These are phyloP conservation scores for Botrylloides violaceus DNA, from an alignment of 23 tunicate species.

Conservation along the genomic window DNA sequence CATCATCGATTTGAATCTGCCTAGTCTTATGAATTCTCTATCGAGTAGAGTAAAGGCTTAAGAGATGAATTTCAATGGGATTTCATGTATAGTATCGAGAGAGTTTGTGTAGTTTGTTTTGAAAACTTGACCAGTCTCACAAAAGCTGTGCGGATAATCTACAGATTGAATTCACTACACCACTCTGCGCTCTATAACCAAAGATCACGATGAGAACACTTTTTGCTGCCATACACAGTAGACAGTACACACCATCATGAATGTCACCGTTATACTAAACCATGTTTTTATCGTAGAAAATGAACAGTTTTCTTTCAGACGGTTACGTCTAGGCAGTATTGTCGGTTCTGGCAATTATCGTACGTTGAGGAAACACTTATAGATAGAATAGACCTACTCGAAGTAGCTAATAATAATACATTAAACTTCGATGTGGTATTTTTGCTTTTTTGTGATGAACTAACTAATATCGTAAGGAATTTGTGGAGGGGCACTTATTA, in stretches of 20 bases:
- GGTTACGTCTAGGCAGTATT: too few species aligned
- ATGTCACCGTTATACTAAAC: too few species aligned
- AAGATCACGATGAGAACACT: not conserved
- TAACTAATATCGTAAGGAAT: not conserved
- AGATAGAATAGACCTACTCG: not conserved
- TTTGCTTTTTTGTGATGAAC: not conserved
- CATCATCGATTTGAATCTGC: not conserved
- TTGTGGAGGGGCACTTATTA: not conserved
- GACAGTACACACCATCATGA: too few species aligned
- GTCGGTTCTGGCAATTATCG: not conserved
- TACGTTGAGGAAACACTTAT: not conserved
- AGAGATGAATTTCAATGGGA: not conserved
- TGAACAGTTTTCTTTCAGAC: too few species aligned
- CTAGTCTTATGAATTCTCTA: too few species aligned
- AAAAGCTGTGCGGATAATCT: not conserved
- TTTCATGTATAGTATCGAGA: not conserved
- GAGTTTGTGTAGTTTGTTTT: not conserved
- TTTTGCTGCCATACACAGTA: too few species aligned
- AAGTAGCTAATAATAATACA: slow-evolving; percentile 4
- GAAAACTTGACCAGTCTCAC: not conserved
- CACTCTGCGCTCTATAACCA: not conserved
- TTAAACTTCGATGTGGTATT: slow-evolving; percentile 5
- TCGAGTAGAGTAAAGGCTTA: not conserved
- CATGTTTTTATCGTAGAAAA: too few species aligned
- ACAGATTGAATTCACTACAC: not conserved